Evolutionary conservation across 2,888 invertebrate genomes (phyloP).

Genomic region (Diarsia brunnea): DNA sequence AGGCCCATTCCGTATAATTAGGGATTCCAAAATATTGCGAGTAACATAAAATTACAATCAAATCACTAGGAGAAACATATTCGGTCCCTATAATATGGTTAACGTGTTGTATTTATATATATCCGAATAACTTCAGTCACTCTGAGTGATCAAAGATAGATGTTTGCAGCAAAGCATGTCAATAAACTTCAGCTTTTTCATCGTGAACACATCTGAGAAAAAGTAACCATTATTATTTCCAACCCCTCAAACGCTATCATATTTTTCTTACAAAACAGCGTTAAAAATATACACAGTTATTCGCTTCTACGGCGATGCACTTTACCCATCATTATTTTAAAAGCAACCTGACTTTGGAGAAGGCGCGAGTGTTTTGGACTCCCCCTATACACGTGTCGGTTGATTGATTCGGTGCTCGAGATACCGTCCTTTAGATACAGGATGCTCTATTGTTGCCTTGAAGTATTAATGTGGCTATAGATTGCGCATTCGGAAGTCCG

Average conservation of each 20-base stretch:
- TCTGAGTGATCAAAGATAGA: background rate
- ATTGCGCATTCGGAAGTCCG: slow-evolving; percentile 32
- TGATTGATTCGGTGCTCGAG: slow-evolving; percentile 66
- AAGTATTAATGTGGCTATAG: slow-evolving; percentile 56
- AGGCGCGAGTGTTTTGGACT: slow-evolving; percentile 57
- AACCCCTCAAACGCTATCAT: slow-evolving; percentile 21
- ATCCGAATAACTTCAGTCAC: too few species aligned
- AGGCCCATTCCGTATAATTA: too few species aligned
- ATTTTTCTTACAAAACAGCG: slow-evolving; percentile 20
- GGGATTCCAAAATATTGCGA: too few species aligned
- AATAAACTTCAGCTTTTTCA: background rate
- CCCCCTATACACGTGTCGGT: slow-evolving; percentile 62
- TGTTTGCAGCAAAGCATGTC: background rate
- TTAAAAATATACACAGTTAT: slow-evolving; percentile 36
- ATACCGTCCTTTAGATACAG: slow-evolving; percentile 62
- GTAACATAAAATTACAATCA: too few species aligned
- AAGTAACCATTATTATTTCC: slow-evolving; percentile 11
- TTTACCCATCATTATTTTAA: slow-evolving; percentile 61
- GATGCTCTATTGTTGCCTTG: slow-evolving; percentile 62
- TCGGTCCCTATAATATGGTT: too few species aligned
- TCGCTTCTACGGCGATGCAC: slow-evolving; percentile 42
- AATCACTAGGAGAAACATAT: too few species aligned
- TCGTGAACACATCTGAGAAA: background rate
- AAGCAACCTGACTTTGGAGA: slow-evolving; percentile 45
- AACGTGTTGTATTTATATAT: too few species aligned